Percentiles rank a stretch among this genome's conserved stretches.
These are phyloP conservation scores for Oscheius sp. DNA, from an alignment of 2,888 invertebrate species.

Conservation along the genomic window DNA sequence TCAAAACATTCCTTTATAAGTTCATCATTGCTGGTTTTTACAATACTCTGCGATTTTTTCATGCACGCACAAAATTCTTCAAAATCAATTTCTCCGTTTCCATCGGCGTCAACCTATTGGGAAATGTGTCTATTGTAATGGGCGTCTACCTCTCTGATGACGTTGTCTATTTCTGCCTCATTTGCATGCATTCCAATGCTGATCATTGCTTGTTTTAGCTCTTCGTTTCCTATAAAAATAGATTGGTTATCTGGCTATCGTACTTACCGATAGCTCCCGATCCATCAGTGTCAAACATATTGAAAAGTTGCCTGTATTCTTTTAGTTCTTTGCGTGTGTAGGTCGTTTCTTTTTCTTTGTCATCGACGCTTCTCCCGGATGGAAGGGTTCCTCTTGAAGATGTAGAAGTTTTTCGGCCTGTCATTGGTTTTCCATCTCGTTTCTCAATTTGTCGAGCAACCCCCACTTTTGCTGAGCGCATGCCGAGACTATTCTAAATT, in stretches of 20 bases:
- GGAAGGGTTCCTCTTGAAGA: conserved; percentile 53
- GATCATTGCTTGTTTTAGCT: conserved; percentile 72
- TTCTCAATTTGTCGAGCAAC: conserved; percentile 58
- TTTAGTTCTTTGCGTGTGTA: conserved; percentile 66
- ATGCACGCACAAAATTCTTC: conserved; percentile 73
- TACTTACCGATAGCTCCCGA: conserved; percentile 70
- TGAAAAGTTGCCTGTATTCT: conserved; percentile 71
- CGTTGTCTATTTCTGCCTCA: conserved; percentile 69
- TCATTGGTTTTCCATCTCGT: conserved; percentile 43
- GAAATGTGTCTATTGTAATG: background rate
- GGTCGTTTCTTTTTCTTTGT: conserved; percentile 54
- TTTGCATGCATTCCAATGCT: conserved; percentile 70
- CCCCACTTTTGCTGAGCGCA: conserved; percentile 59
- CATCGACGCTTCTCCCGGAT: conserved; percentile 33
- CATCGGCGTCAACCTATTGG: conserved; percentile 71
- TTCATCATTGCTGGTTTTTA: conserved; percentile 70
- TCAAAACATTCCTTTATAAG: conserved; percentile 70
- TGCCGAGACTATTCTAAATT: conserved; percentile 13
- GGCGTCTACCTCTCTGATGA: conserved; percentile 68
- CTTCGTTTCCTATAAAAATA: conserved; percentile 65
- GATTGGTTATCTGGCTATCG: background rate
- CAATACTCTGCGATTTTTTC: conserved; percentile 71
- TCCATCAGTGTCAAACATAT: conserved; percentile 73
- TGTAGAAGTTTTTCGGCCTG: conserved; percentile 55
- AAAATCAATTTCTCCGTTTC: conserved; percentile 73